Evolutionary conservation across 2,797 vertebrate genomes (phyloP).

Genomic region (Toxotes lorentzi): DNA sequence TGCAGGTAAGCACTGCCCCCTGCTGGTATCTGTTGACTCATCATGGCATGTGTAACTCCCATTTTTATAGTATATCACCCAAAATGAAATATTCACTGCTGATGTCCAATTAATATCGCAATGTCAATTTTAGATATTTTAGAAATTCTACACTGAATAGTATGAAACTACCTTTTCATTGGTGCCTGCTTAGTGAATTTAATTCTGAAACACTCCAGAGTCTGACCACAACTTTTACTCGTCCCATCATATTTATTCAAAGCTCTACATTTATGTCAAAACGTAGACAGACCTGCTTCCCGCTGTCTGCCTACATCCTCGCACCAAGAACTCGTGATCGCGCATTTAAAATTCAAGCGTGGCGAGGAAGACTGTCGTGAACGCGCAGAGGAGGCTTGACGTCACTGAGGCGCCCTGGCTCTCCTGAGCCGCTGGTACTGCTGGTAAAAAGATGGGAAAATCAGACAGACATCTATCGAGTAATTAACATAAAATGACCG

Average conservation of each 20-base stretch:
- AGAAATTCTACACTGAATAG: background rate
- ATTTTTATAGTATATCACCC: background rate
- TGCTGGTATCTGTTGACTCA: slow-evolving; percentile 43
- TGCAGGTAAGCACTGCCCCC: slow-evolving; percentile 60
- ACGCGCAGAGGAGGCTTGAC: slow-evolving; percentile 84
- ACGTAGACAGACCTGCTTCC: background rate
- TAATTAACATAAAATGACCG: slow-evolving; percentile 61
- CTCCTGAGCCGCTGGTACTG: slow-evolving; percentile 81
- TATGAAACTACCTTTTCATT: background rate
- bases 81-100: background rate
- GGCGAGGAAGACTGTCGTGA: slow-evolving; percentile 74
- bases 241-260: background rate
- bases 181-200: background rate
- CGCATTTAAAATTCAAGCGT: slow-evolving; percentile 79
- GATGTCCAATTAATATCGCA: background rate
- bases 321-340: slow-evolving; percentile 59
- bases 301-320: background rate
- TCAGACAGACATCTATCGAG: slow-evolving; percentile 65
- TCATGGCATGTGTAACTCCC: background rate
- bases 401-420: slow-evolving; percentile 87
- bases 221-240: background rate
- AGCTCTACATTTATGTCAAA: background rate
- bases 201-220: background rate
- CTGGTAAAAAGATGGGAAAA: slow-evolving; percentile 83
- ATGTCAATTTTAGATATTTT: background rate